These are phyloP conservation scores for Melinaea marsaeus DNA, from an alignment of 2,888 invertebrate species.

Conservation along the genomic window DNA sequence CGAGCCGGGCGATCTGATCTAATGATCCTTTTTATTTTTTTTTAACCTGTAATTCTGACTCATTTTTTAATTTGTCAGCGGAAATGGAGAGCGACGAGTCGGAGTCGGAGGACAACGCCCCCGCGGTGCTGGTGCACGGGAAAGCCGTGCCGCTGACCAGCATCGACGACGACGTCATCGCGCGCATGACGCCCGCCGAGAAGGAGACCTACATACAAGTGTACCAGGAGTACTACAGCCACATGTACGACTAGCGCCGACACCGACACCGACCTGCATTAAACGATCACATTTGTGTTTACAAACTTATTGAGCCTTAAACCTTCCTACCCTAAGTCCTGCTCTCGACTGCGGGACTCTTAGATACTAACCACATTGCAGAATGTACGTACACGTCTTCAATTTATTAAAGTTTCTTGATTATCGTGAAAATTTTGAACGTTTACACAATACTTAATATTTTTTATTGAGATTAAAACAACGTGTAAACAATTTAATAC, in stretches of 20 bases:
- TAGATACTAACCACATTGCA: too few species aligned
- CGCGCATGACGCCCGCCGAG: conserved; percentile 93
- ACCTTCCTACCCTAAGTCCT: too few species aligned
- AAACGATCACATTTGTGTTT: not conserved
- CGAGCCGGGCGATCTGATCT: not conserved
- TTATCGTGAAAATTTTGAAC: too few species aligned
- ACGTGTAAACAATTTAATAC: too few species aligned
- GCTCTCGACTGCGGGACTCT: too few species aligned
- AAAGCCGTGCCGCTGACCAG: conserved; percentile 88
- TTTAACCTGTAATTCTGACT: not conserved
- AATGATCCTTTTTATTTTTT: not conserved
- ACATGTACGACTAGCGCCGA: conserved; percentile 92
- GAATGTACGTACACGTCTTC: too few species aligned
- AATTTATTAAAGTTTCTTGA: too few species aligned
- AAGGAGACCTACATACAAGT: conserved; percentile 96
- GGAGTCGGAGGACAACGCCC: conserved; percentile 87
- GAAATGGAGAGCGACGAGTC: conserved; percentile 87
- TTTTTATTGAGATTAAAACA: too few species aligned
- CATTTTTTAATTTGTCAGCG: conserved; percentile 57
- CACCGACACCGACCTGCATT: conserved; percentile 7
- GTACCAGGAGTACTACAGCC: conserved; percentile 95
- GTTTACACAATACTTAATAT: too few species aligned
- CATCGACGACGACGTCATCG: conserved; percentile 90
- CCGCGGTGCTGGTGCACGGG: conserved; percentile 89
- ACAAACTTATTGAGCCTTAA: not conserved